These are phyloP conservation scores for Aurelia coerulea DNA, from an alignment of 30 jellyfish, hydroid and myxozoan species.

Conservation along the genomic window DNA sequence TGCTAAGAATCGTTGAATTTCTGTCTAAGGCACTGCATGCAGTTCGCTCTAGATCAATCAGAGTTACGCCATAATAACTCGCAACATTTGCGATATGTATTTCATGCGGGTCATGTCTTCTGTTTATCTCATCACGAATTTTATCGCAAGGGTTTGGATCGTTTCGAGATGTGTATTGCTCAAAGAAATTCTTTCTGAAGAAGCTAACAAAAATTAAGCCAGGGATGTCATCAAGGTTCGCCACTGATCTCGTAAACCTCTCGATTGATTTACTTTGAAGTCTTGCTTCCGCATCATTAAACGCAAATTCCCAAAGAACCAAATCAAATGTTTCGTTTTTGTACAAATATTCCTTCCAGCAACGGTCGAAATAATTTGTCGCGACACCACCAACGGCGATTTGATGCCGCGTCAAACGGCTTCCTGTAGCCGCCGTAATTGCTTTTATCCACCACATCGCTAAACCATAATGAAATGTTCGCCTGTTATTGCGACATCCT, in stretches of 20 bases:
- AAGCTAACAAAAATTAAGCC: constrained; percentile 69
- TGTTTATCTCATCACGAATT: constrained; percentile 13
- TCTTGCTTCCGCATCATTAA: constrained; percentile 75
- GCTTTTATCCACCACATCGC: constrained; percentile 93
- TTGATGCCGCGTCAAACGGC: constrained; percentile 73
- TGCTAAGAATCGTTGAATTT: constrained; percentile 28
- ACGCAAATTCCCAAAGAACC: constrained; percentile 90
- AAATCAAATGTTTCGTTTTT: constrained; percentile 80
- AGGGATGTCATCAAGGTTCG: constrained; percentile 30
- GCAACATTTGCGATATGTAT: constrained; percentile 41
- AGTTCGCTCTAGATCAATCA: constrained; percentile 43
- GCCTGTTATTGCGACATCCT: constrained; percentile 80
- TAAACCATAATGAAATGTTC: constrained; percentile 80
- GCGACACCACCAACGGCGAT: constrained; percentile 98
- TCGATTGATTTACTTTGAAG: constrained; percentile 60
- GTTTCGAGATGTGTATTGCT: constrained; percentile 22
- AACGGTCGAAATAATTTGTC: constrained; percentile 78
- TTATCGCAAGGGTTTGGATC: constrained; percentile 43
- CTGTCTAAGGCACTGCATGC: constrained; percentile 48
- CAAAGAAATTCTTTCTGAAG: constrained; percentile 64
- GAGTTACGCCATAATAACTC: constrained; percentile 64
- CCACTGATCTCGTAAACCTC: constrained; percentile 69
- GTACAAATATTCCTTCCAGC: constrained; percentile 89
- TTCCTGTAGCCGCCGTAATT: constrained; percentile 75
- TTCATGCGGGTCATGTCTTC: constrained; percentile 45